Base-by-base conservation (phyloP, 2,113 vertebrate genomes). In the Hiodon tergisus region DNA sequence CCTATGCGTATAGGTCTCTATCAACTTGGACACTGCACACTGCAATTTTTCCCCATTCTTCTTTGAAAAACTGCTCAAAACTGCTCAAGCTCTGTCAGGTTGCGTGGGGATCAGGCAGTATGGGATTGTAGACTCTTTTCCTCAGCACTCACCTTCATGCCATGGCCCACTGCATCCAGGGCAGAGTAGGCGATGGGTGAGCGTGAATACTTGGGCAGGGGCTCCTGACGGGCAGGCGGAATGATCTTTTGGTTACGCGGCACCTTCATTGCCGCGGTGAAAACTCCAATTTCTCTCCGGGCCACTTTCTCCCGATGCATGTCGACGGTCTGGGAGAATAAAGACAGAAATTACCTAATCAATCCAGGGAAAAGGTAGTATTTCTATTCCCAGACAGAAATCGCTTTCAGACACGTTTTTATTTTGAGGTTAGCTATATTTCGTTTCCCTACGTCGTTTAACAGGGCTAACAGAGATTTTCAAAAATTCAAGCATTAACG, bases 241-340 rank as follows among this genome's bases (percentile, higher is more conserved):
- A 80, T 9, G 69, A 96, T 60, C 69, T 82, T 90, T 73, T 91
- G 89, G 82, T 71, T 5, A 0, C 79, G 78, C 0, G 58, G 85
- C 78, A 84, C 81, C 74, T 76, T 86, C 82, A 84, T 90, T 69
- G 83, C 31, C 2, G 82, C 2, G 0, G 94, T 89, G 55, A 94
- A 82, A 0, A 73, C 68, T 0, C 95, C 94, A 0, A 98, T 95
- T 85, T 93, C 93, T 77, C 88, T 89, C 3, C 95, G 90, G 7
- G 91, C 82, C 50, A 95, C 90, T 60, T 95, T 96, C 82, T 98
- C 95, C 69, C 89, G 84, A 79, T 96, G 94, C 79, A 96, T 88
- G 17, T 86, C 91, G 52, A 93, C 92, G 68, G 87, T 89, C 96
- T 98, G 84, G 3, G 69, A 7, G 61, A 70, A 65, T 84, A 69